These are phyloP conservation scores for Pangasius sanitwongsei DNA, from an alignment of 2,797 vertebrate genomes.

Conservation along the genomic window DNA sequence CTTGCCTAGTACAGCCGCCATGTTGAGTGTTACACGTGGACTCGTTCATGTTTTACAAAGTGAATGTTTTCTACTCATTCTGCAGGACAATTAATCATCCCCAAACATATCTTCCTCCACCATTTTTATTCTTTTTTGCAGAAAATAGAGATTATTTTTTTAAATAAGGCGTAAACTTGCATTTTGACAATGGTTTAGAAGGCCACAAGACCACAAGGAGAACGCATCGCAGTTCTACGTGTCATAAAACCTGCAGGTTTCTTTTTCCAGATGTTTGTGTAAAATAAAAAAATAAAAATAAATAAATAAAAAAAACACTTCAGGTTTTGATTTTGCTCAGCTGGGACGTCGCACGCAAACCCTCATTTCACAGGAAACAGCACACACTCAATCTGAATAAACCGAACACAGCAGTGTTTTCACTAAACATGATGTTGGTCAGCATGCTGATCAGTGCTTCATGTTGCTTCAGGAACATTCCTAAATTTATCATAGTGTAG, in stretches of 20 bases:
- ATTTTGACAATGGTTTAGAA: neutral
- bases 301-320: neutral
- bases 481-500: too few species aligned
- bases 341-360: neutral
- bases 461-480: too few species aligned
- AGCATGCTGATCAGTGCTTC: too few species aligned
- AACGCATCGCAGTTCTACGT: too few species aligned
- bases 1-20: neutral
- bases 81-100: too few species aligned
- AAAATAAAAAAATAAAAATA: neutral
- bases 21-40: neutral
- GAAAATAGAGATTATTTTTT: too few species aligned
- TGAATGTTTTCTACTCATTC: too few species aligned
- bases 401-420: neutral
- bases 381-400: neutral
- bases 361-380: neutral
- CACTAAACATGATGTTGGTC: neutral
- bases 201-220: neutral
- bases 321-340: neutral
- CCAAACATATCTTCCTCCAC: too few species aligned
- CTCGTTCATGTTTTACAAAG: too few species aligned
- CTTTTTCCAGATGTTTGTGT: neutral
- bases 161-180: too few species aligned
- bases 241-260: constrained; percentile 2
- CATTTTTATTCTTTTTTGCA: too few species aligned